A percentile compares a stretch with the other conserved stretches of the same genome.
Evolutionary conservation across 2,797 vertebrate genomes (phyloP).

Genomic region (Natrix natrix): DNA sequence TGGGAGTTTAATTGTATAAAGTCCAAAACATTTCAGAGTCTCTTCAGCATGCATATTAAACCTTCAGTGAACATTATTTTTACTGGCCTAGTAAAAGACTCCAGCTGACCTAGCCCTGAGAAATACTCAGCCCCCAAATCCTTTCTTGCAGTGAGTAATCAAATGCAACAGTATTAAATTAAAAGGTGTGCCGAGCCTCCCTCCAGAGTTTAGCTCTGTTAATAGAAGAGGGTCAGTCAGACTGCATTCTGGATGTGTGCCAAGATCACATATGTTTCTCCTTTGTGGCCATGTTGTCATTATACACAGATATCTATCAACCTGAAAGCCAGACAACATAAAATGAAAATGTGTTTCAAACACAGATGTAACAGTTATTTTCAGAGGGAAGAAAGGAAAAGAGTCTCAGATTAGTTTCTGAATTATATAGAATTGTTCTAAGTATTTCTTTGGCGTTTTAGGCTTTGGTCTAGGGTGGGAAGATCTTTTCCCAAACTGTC

Average conservation of each 20-base stretch:
- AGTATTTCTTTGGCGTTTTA: background rate
- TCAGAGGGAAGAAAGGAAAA: background rate
- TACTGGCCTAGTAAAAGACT: background rate
- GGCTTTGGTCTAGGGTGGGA: background rate
- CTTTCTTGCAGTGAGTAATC: slow-evolving; percentile 12
- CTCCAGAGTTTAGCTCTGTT: background rate
- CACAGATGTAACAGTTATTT: background rate
- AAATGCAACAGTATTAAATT: slow-evolving; percentile 38
- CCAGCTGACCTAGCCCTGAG: background rate
- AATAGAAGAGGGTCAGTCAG: background rate
- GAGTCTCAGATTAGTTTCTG: background rate
- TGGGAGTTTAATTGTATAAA: background rate
- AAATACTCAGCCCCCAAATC: slow-evolving; percentile 14
- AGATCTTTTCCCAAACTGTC: background rate
- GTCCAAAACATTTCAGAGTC: background rate
- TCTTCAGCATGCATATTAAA: background rate
- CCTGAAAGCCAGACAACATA: background rate
- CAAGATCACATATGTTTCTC: slow-evolving; percentile 14
- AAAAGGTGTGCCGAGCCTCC: slow-evolving; percentile 12
- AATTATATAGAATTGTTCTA: background rate
- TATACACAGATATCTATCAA: background rate
- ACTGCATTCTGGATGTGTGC: background rate
- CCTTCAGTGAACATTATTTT: background rate
- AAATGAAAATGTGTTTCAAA: background rate
- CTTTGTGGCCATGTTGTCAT: background rate